Evolutionary conservation across 2,888 invertebrate species (phyloP), one percentile per base, ranked within the genome.

Genomic region (Barypeithes pellucidus): DNA sequence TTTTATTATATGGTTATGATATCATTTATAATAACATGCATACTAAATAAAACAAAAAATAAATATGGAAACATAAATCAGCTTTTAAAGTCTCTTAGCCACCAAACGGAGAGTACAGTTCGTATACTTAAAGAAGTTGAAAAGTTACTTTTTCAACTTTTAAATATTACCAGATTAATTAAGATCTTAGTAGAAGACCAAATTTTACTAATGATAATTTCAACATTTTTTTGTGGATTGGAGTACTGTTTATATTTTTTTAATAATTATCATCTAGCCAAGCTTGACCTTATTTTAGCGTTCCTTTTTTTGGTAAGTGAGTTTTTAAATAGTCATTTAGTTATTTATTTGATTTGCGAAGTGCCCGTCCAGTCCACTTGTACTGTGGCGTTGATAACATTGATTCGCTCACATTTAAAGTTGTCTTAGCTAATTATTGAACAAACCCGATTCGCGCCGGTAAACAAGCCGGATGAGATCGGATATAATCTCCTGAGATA

Each of bases 221-320:
- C n/a, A 50, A 50, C 50, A 3, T 50, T 50, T 24, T 50, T 50
- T 12, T 50, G 5, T 22, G 50, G 11, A 50, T n/a, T 50, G 12
- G 11, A 22, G n/a, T 50, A 24, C 24, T 9, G 12, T 4, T 7
- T 50, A 4, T 50, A 22, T 24, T 50, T 50, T 50, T 22, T 50
- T 50, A 50, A 50, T 5, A 22, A 3, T 1, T 22, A n/a, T 11
- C 9, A 7, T 11, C 47, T 20, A 1, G 14, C 20, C 24, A 24
- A 20, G 0, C 9, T 50, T 24, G 50, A 50, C 20, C 1, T 50
- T 24, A 3, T 50, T 5, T 24, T 50, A 2, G n/a, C 24, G 4
- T 24, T 50, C n/a, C n/a, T 50, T 2, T 11, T 22, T 50, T 24
- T 50, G 22, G 50, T 50, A 50, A 50, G 50, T 50, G n/a, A n/a